These are phyloP conservation scores for Alectoris magna DNA, from an alignment of 2,797 vertebrate genomes.

Conservation along the genomic window DNA sequence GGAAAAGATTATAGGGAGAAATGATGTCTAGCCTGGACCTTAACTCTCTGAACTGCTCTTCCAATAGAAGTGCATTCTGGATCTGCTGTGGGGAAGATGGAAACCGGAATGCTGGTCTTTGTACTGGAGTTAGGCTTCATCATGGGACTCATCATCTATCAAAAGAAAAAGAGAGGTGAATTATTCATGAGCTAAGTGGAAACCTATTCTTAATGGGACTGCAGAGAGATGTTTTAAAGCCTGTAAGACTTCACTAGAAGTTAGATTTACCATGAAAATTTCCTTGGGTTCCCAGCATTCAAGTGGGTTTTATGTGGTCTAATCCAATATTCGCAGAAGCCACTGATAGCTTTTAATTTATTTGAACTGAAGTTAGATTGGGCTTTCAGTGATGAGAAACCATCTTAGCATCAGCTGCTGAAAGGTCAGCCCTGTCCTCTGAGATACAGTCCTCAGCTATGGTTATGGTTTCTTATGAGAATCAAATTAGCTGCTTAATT, in stretches of 20 bases:
- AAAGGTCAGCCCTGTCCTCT: slow-evolving; percentile 45
- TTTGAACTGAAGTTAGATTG: slow-evolving; percentile 45
- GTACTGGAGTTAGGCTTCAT: slow-evolving; percentile 12
- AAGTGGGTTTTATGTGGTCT: slow-evolving; percentile 18
- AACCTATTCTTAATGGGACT: background rate
- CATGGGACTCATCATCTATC: background rate
- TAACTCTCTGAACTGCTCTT: background rate
- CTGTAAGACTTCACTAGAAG: slow-evolving; percentile 17
- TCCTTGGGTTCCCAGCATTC: slow-evolving; percentile 43
- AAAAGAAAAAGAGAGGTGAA: slow-evolving; percentile 43
- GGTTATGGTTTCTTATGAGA: slow-evolving; percentile 27
- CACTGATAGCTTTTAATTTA: slow-evolving; percentile 60
- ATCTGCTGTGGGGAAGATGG: slow-evolving; percentile 8
- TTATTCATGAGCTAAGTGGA: slow-evolving; percentile 13
- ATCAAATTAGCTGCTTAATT: slow-evolving; percentile 32
- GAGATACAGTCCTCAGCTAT: background rate
- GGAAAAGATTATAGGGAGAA: background rate
- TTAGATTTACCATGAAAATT: slow-evolving; percentile 56
- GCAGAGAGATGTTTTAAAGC: slow-evolving; percentile 18
- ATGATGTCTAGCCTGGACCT: background rate
- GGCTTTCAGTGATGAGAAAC: slow-evolving; percentile 46
- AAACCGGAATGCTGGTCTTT: background rate
- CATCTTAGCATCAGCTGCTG: slow-evolving; percentile 7
- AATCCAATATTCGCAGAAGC: background rate
- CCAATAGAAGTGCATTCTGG: background rate